Evolutionary conservation across 2,888 invertebrate species (phyloP), one percentile per base, ranked within the genome.

Genomic region (Drosophila merina): DNA sequence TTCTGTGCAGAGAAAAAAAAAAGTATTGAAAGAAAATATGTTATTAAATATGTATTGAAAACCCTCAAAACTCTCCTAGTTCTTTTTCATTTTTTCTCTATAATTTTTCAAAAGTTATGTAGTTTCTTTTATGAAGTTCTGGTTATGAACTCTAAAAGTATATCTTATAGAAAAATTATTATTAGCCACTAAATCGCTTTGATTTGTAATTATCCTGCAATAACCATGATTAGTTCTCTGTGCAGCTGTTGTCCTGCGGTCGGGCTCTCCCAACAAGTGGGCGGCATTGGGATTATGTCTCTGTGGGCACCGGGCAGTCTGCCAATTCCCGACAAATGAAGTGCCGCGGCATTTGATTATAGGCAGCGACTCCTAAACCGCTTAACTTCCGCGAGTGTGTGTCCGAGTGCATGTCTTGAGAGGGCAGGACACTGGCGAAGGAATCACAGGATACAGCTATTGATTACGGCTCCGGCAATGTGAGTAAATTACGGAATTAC

Each of bases 271-370:
- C 59, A 71, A 72, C 70, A 76, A 77, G 80, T 77, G 74, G 79
- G 51, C 52, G 28, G 62, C 54, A 58, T 48, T 52, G 14, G 47
- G 64, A 69, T 69, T 68, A 69, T 68, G 76, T 74, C 63, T 55
- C 60, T 62, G 75, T 69, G 66, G 80, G 42, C 59, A 51, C 26
- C 47, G 42, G 44, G 38, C 60, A 42, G 51, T 54, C 20, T 47
- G 47, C 62, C 50, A 72, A 57, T 59, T 57, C 66, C 26, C 57
- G 50, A 60, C 52, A 66, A 77, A 74, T 77, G 70, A 79, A 72
- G 80, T 80, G 84, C 49, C 58, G 36, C 69, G 57, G 68, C 68
- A 67, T 71, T 71, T 66, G 67, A 55, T 74, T 72, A 60, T 47
- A 40, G 9, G 44, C 44, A 42, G 47, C 62, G 62, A 72, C 54